Evolutionary conservation across 2,888 invertebrate genomes (phyloP), one percentile per base, ranked within the genome.

Genomic region (Drosophila anomelani): DNA sequence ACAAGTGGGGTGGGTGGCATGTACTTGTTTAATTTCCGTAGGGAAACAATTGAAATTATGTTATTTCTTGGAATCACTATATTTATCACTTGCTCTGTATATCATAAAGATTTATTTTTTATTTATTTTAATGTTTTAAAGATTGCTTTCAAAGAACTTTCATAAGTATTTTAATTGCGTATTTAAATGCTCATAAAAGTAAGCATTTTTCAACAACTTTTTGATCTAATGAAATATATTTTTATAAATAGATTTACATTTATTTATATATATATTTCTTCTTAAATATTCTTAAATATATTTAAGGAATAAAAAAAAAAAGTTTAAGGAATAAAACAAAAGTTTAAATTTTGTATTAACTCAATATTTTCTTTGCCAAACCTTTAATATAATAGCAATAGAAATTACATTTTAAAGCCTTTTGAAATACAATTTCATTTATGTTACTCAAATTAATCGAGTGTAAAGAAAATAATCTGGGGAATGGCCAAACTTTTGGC

Each of bases 401-500:
- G 0, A 36, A 34, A 23, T 20, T 20, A 13, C 8, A 1, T 8
- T 20, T 34, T 9, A 2, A 34, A 9, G 8, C 13, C 2, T 26
- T 20, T 20, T 13, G 13, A 34, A 34, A 34, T 51, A 51, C 2
- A 20, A 51, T 34, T 51, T 51, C 6, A 20, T n/a, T n/a, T 7
- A 29, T 9, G 4, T 26, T 57, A 17, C 41, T 26, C 3, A 34
- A 34, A 23, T 43, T 34, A 41, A 32, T 23, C 41, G 17, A 59
- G n/a, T 15, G 20, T 20, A 56, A 47, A 34, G 10, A 20, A 54
- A 13, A 59, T 32, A 47, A 46, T 34, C 23, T 41, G 26, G 34
- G 36, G 26, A 39, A 47, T 59, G 38, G 60, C 60, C 44, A 38
- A 58, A 26, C 36, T 51, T 51, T 70, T 58, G 17, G 53, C 54